Percentiles rank a stretch among this genome's conserved stretches.
These are phyloP conservation scores for Megalopta genalis DNA, from an alignment of 1,140 invertebrate genomes.

Conservation along the genomic window DNA sequence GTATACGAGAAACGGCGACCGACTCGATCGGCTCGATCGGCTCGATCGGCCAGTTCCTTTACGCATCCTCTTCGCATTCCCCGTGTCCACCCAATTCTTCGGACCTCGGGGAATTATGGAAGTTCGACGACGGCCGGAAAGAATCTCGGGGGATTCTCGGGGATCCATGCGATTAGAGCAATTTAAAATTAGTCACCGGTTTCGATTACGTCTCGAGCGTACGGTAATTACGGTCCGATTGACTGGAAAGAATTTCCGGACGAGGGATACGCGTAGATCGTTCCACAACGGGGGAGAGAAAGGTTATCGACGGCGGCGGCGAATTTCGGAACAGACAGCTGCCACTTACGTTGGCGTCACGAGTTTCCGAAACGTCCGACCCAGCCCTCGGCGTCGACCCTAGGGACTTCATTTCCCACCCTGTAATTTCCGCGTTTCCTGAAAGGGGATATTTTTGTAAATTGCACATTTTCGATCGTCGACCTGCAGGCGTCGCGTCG, in stretches of 20 bases:
- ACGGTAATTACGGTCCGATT: conserved; percentile 47
- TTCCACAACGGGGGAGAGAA: conserved; percentile 11
- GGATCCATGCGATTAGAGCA: conserved; percentile 37
- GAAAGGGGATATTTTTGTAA: conserved; percentile 73
- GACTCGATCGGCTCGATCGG: no score
- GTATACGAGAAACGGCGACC: no score
- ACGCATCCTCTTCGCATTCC: no score
- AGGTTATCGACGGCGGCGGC: conserved; percentile 38
- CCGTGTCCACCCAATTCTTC: no score
- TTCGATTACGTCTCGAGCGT: conserved; percentile 49
- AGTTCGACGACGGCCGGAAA: not conserved
- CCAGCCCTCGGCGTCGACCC: conserved; percentile 45
- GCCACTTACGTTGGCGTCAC: conserved; percentile 63
- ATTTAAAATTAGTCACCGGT: conserved; percentile 59
- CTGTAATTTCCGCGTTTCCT: conserved; percentile 73
- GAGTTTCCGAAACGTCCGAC: conserved; percentile 53
- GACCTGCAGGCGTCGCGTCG: conserved; percentile 56
- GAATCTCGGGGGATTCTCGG: not conserved
- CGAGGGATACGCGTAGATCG: conserved; percentile 23
- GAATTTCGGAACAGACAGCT: conserved; percentile 62
- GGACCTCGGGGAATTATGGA: not conserved
- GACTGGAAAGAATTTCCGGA: conserved; percentile 39
- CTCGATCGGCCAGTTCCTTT: no score
- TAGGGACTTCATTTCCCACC: conserved; percentile 63
- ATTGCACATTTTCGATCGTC: conserved; percentile 67